Conservation (phyloP, 2,797 vertebrate genomes). For the Epinephelus coioides region DNA sequence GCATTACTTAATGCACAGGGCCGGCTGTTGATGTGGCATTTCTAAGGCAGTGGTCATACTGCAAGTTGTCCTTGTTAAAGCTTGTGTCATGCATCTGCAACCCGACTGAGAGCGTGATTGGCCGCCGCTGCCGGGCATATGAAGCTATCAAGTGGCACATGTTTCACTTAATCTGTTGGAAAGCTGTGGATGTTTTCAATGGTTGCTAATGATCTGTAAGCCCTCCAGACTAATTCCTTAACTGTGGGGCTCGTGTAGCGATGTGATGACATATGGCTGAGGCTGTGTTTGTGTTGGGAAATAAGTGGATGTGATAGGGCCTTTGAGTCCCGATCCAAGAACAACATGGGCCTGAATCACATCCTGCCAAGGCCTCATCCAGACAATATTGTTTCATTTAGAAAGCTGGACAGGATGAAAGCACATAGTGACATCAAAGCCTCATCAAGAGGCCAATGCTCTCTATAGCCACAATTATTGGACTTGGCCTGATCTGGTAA, state of each 20-base stretch:
- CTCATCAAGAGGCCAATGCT: conserved; percentile 22
- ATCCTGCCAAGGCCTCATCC: conserved; percentile 56
- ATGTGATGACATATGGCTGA: conserved; percentile 47
- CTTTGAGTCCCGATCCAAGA: conserved; percentile 57
- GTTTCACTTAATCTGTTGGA: conserved; percentile 53
- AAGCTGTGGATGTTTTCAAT: conserved; percentile 52
- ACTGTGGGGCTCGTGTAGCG: conserved; percentile 36
- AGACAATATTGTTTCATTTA: conserved; percentile 48
- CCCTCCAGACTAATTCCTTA: conserved; percentile 45
- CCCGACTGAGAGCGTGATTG: conserved; percentile 9
- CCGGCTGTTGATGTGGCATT: background rate
- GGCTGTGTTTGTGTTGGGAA: conserved; percentile 53
- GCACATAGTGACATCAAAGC: conserved; percentile 28
- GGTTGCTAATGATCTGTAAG: conserved; percentile 55
- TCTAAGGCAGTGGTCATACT: conserved; percentile 15
- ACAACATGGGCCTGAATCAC: conserved; percentile 52
- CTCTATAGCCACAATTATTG: conserved; percentile 6
- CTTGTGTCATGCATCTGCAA: conserved; percentile 13
- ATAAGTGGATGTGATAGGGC: conserved; percentile 49
- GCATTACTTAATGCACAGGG: background rate
- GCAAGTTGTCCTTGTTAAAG: background rate
- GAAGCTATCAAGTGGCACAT: conserved; percentile 37
- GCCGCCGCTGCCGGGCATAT: conserved; percentile 20
- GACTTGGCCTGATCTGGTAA: background rate
- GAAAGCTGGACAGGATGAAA: conserved; percentile 38